Base-by-base conservation (phyloP, 2,888 invertebrate species). In the Dastarcus helophoroides region DNA sequence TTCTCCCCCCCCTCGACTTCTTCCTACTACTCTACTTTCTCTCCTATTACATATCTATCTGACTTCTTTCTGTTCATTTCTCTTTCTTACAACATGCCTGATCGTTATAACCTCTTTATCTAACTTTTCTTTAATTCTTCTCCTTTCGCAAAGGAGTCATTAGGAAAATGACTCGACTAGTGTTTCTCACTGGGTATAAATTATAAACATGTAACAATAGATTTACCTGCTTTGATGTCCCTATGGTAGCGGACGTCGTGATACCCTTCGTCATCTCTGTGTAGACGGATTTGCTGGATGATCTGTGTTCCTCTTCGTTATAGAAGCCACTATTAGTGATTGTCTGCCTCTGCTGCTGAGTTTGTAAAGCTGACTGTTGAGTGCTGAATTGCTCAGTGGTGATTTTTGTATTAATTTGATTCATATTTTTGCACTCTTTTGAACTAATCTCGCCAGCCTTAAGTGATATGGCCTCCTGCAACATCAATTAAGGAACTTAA, bases 381-480 rank as follows among this genome's bases (percentile, higher is more conserved):
- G 84, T 79, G 48, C 82, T 85, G 62, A 85, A 89, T 22, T 79
- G 79, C 50, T 85, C 86, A 28, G 86, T 84, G 43, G 84, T 83
- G 32, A 90, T 68, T 60, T 84, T 80, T 65, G 86, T 80, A 54
- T 80, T 80, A 22, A 83, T 75, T 25, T 85, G 80, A 33, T 83
- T 79, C 64, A 86, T 76, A 58, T 83, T 85, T 56, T 84, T 83
- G 45, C 79, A 80, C 58, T 88, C 85, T 58, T 88, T 83, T 48
- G 86, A 84, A 31, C 81, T 76, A 31, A 86, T 67, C 56, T 89
- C 89, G 32, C 83, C 84, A 31, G 84, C 75, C 61, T 82, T 84
- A 43, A 90, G 61, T 30, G 81, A 81, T 50, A 83, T 73, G 48
- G 83, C 83, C 64, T 86, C 85, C 86, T 89, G 67, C 2, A 64